phyloP scores from a whole-genome alignment of 2,797 vertebrate genomes.

The Macropus fuliginosus region DNA sequence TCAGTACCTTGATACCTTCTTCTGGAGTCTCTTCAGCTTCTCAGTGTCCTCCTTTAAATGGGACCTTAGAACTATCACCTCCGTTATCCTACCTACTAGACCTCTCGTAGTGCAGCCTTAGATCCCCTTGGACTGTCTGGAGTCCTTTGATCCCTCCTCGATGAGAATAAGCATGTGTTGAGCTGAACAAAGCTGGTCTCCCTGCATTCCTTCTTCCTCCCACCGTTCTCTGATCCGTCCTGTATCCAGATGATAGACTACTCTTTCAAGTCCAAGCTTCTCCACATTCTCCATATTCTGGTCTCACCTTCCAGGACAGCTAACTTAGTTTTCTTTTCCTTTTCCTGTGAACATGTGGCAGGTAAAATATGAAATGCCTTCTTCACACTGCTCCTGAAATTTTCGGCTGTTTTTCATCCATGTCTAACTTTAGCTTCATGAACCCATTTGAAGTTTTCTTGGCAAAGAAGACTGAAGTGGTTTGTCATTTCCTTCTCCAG shows the following conservation, averaged over 20 bases:
- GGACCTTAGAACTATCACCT: neutral
- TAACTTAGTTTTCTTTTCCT: constrained; percentile 18
- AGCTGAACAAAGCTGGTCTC: neutral
- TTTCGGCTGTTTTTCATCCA: too few relatives aligned
- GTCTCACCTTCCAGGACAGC: neutral
- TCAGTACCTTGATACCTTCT: neutral
- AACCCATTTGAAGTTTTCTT: neutral
- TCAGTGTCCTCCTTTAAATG: neutral
- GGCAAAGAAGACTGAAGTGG: neutral
- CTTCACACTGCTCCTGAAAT: neutral
- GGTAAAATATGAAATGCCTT: neutral
- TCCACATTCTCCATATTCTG: constrained; percentile 15
- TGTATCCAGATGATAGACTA: neutral
- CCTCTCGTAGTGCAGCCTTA: neutral
- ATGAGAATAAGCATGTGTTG: neutral
- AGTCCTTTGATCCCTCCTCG: neutral
- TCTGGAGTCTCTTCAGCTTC: neutral
- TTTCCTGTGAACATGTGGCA: constrained; percentile 17
- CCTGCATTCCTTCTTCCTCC: constrained; percentile 1
- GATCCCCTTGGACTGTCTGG: neutral
- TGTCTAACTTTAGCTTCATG: neutral
- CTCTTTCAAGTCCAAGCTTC: constrained; percentile 10
- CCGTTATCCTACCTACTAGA: neutral
- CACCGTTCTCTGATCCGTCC: neutral
- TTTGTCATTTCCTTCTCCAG: neutral